A percentile compares a stretch with the other conserved stretches of the same genome.
Evolutionary conservation across 2,113 vertebrate genomes (phyloP).

Genomic region (Eupsittula cactorum): DNA sequence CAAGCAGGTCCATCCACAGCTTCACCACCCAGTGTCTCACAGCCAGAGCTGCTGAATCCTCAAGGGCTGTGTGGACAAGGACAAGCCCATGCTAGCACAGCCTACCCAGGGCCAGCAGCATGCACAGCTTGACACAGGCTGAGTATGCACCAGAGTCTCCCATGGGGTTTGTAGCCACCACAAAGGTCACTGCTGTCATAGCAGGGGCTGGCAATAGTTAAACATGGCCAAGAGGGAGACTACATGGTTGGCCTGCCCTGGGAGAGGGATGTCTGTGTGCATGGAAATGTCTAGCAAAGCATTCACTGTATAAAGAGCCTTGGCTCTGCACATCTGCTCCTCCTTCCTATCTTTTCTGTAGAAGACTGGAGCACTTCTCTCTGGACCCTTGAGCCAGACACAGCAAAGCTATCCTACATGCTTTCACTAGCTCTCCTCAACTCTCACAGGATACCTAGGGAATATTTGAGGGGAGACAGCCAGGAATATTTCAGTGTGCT

Average conservation of each 20-base stretch:
- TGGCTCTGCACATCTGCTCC: neutral
- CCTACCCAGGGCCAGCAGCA: neutral
- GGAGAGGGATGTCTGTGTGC: neutral
- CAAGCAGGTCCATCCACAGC: neutral
- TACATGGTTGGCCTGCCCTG: neutral
- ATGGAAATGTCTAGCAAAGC: neutral
- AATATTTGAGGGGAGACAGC: neutral
- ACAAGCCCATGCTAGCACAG: neutral
- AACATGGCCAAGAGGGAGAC: neutral
- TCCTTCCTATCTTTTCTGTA: neutral
- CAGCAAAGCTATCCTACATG: rapidly evolving
- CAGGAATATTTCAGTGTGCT: neutral
- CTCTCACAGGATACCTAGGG: neutral
- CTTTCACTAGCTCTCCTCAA: neutral
- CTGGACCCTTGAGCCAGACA: neutral
- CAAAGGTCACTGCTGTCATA: neutral
- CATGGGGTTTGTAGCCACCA: neutral
- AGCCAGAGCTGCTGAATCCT: neutral
- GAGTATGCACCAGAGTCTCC: neutral
- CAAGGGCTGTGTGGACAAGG: neutral
- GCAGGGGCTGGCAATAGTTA: neutral
- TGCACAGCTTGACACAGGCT: neutral
- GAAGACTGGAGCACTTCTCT: neutral
- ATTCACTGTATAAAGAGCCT: neutral
- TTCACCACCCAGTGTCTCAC: neutral